Conservation (phyloP, 2,888 invertebrate genomes). For the Uloborus plumipes region DNA sequence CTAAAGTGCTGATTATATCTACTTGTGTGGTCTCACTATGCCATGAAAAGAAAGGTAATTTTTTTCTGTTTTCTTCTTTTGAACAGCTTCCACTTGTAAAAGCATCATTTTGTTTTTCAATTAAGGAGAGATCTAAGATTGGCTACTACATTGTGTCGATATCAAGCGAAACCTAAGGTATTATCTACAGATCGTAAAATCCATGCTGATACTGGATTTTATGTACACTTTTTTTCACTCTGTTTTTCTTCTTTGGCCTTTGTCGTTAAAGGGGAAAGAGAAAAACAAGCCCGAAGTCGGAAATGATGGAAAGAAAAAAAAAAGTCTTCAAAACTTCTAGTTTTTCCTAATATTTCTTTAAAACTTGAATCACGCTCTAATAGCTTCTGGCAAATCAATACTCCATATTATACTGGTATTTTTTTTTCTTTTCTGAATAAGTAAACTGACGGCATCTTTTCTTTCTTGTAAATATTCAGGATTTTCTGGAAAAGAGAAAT, state of each 20-base stretch:
- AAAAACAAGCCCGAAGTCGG: slow-evolving; percentile 38
- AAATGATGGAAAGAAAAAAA: slow-evolving; percentile 32
- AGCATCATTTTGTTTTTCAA: slow-evolving; percentile 33
- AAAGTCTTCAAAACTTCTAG: slow-evolving; percentile 37
- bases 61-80: slow-evolving; percentile 45
- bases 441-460: slow-evolving; percentile 42
- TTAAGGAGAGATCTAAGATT: slow-evolving; percentile 49
- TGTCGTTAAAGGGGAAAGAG: slow-evolving; percentile 19
- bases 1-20: slow-evolving; percentile 58
- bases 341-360: slow-evolving; percentile 58
- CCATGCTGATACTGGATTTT: slow-evolving; percentile 42
- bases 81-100: slow-evolving; percentile 45
- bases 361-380: slow-evolving; percentile 54
- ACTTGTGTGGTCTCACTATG: slow-evolving; percentile 64
- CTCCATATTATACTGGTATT: slow-evolving; percentile 31
- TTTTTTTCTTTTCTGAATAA: slow-evolving; percentile 32
- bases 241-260: slow-evolving; percentile 32
- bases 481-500: slow-evolving; percentile 47
- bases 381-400: slow-evolving; percentile 44
- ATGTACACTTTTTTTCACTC: slow-evolving; percentile 21
- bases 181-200: slow-evolving; percentile 55
- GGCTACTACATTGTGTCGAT: slow-evolving; percentile 56
- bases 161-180: slow-evolving; percentile 61
- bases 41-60: slow-evolving; percentile 60
- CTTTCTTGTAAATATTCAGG: slow-evolving; percentile 49